Conservation (phyloP, 2,888 invertebrate genomes). For the Aricia artaxerxes region DNA sequence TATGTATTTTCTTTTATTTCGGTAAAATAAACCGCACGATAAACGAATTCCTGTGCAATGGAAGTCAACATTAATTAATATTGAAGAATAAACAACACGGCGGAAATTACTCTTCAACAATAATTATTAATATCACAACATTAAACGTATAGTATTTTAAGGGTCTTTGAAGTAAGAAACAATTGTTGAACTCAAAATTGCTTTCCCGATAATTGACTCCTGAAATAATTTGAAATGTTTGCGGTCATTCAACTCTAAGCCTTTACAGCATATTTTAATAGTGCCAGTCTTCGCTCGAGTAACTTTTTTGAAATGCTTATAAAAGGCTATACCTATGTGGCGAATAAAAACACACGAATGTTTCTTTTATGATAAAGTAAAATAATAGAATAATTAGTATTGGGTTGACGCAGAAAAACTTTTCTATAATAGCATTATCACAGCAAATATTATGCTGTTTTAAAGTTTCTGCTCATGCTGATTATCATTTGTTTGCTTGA, state of each 20-base stretch:
- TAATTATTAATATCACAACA: neutral
- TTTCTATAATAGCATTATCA: too few relatives aligned
- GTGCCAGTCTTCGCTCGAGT: neutral
- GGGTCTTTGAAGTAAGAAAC: neutral
- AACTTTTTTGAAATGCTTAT: too few relatives aligned
- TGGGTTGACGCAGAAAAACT: too few relatives aligned
- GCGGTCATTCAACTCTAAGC: neutral
- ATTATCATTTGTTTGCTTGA: too few relatives aligned
- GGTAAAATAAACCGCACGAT: neutral
- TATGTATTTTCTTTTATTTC: too few relatives aligned
- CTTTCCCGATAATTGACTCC: neutral
- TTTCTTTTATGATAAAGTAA: too few relatives aligned
- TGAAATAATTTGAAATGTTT: neutral
- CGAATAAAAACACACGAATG: too few relatives aligned
- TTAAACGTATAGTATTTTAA: neutral
- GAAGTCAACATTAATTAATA: neutral
- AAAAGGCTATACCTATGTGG: too few relatives aligned
- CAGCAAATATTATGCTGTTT: too few relatives aligned
- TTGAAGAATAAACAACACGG: neutral
- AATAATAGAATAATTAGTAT: too few relatives aligned
- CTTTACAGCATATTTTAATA: neutral
- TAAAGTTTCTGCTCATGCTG: too few relatives aligned
- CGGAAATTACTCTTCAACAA: neutral
- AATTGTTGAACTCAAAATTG: conserved; percentile 1
- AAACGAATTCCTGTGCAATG: neutral